phyloP scores from a whole-genome alignment of 2,113 vertebrate species.

The Salvelinus namaycush region DNA sequence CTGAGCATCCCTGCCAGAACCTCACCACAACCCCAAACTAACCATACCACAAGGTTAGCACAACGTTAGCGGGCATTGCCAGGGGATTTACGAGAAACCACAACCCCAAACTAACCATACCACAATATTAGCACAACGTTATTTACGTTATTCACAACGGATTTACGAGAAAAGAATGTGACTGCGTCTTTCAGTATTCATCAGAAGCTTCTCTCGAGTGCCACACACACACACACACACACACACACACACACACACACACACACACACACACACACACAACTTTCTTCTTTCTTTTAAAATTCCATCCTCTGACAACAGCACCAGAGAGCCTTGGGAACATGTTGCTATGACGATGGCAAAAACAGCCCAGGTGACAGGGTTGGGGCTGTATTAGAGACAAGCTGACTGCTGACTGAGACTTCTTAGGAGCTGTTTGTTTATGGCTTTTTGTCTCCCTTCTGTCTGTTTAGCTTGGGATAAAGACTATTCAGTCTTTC shows the following conservation, averaged over 20 bases:
- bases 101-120: too few relatives aligned
- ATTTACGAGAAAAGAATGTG: too few relatives aligned
- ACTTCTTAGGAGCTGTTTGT: background rate
- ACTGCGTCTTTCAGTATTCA: too few relatives aligned
- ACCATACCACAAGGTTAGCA: too few relatives aligned
- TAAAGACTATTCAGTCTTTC: too few relatives aligned
- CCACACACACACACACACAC: background rate
- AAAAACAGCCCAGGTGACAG: slow-evolving; percentile 36
- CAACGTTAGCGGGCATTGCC: too few relatives aligned
- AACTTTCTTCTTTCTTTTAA: background rate
- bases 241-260: slow-evolving; percentile 3
- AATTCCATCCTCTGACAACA: slow-evolving; percentile 37
- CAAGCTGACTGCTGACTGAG: slow-evolving; percentile 12
- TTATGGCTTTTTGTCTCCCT: background rate
- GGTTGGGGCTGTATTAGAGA: slow-evolving; percentile 23
- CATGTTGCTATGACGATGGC: slow-evolving; percentile 42
- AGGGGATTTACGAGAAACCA: too few relatives aligned
- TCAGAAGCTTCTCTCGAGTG: too few relatives aligned
- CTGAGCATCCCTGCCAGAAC: too few relatives aligned
- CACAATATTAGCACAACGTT: too few relatives aligned
- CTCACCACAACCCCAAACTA: too few relatives aligned
- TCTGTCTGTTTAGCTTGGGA: background rate
- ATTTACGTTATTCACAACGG: too few relatives aligned
- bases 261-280: background rate
- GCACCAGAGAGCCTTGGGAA: slow-evolving; percentile 40